Base-by-base conservation (phyloP, 2,113 vertebrate genomes). In the Leucopsar rothschildi region DNA sequence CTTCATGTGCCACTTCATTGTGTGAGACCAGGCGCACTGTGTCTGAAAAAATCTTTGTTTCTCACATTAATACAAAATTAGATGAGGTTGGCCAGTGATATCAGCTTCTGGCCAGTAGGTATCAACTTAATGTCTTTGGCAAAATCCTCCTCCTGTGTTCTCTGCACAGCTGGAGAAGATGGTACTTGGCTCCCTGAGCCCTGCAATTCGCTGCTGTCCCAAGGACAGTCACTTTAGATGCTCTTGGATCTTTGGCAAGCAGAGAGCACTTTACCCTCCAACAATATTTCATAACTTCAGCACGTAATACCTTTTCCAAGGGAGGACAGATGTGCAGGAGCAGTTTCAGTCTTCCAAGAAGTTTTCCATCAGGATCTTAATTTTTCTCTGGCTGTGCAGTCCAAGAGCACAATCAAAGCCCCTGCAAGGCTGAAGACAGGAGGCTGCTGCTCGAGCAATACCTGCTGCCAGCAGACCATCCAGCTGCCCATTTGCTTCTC, bases 321-420 rank as follows among this genome's bases (percentile, higher is more conserved):
- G 83, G 76, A 95, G 75, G 82, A 97, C 88, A 97, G 78, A 95
- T 93, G 75, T 42, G 79, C 85, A 92, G 82, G 44, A 95, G 61
- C 68, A 90, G 57, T 61, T 91, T 90, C 63, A 75, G 71, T 78
- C 85, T 96, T 95, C 88, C 88, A 93, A 88, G 65, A 92, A 93
- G 75, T 90, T 94, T 95, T 86, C 94, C 94, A 92, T 84, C 90
- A 90, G 78, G 42, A 91, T 64, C 76, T 72, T 75, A 75, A 56
- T 76, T 83, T 61, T 90, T 40, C 63, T 73, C 49, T 82, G 93
- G 49, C 77, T 77, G 37, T 8, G 14, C 18, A 73, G 68, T 37
- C 82, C 83, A 64, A 75, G 21, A 92, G 59, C 40, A 66, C 27
- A 90, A 81, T 23, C 59, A 87, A 4, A 6, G 83, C 33, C 44